phyloP scores from a whole-genome alignment of 2,888 invertebrate genomes.

The Caenorhabditis becei region DNA sequence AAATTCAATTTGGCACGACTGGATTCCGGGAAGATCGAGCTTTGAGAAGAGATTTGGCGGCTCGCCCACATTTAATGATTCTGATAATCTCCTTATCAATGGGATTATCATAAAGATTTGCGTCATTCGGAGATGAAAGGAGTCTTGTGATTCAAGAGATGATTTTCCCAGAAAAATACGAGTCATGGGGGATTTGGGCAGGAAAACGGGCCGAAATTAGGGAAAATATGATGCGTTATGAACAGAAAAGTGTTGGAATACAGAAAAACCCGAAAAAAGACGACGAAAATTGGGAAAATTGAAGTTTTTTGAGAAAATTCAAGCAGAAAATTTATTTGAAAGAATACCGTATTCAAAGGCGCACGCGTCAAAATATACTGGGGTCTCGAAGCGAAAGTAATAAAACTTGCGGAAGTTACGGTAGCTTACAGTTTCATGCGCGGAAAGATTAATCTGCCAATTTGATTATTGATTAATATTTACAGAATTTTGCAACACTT shows the following conservation, averaged over 20 bases:
- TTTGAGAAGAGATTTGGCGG: background rate
- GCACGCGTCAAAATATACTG: too few relatives aligned
- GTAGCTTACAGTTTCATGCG: too few relatives aligned
- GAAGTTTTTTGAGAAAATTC: background rate
- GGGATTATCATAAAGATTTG: background rate
- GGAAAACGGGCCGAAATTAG: too few relatives aligned
- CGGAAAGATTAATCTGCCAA: too few relatives aligned
- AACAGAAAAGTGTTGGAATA: too few relatives aligned
- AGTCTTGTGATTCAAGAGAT: background rate
- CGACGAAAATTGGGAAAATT: background rate
- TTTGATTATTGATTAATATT: too few relatives aligned
- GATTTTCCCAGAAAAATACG: background rate
- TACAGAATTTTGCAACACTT: too few relatives aligned
- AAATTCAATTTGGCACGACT: constrained; percentile 5
- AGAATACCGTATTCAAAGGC: background rate
- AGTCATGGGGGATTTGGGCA: background rate
- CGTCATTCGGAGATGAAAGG: constrained; percentile 1
- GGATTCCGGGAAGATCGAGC: constrained; percentile 4
- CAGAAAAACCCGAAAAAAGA: background rate
- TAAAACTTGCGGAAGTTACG: too few relatives aligned
- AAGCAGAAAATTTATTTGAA: too few relatives aligned
- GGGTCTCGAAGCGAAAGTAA: too few relatives aligned
- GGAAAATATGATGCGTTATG: too few relatives aligned
- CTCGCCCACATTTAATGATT: constrained; percentile 6
- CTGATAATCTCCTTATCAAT: constrained; percentile 6